phyloP scores from a whole-genome alignment of 2,113 vertebrate species.

The Salvelinus alpinus region DNA sequence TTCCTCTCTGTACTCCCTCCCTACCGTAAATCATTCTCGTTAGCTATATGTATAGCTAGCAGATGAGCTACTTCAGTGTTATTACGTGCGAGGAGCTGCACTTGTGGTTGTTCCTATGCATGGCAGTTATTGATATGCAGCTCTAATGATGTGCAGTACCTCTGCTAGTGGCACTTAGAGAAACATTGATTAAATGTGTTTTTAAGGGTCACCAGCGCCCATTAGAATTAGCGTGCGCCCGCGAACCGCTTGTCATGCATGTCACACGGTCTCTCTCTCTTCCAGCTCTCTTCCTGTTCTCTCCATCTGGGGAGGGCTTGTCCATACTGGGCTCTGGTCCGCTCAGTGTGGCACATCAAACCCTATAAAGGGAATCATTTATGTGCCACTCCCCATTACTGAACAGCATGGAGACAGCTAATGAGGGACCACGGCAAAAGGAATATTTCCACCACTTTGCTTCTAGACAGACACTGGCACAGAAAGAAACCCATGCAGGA shows the following conservation, averaged over 20 bases:
- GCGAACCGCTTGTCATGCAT: constrained; percentile 69
- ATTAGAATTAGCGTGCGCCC: constrained; percentile 71
- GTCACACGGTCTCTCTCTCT: constrained; percentile 54
- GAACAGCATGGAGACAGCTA: constrained; percentile 86
- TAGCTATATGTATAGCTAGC: constrained; percentile 31
- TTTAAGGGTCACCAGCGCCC: constrained; percentile 70
- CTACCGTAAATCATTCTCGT: constrained; percentile 39
- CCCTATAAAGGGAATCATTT: constrained; percentile 90
- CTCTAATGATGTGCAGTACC: constrained; percentile 64
- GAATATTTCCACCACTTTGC: constrained; percentile 78
- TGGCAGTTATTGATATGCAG: constrained; percentile 32
- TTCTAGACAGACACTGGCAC: constrained; percentile 74
- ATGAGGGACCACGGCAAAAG: constrained; percentile 81
- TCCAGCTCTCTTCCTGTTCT: constrained; percentile 31
- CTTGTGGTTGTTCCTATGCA: background rate
- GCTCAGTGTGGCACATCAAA: constrained; percentile 86
- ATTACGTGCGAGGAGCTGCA: constrained; percentile 11
- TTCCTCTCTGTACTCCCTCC: constrained; percentile 44
- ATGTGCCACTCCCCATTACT: constrained; percentile 83
- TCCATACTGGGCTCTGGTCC: constrained; percentile 77
- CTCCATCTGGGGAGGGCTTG: constrained; percentile 64
- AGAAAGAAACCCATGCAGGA: constrained; percentile 63
- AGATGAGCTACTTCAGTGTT: background rate
- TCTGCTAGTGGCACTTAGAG: constrained; percentile 67
- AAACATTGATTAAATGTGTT: constrained; percentile 68